A percentile compares a stretch with the other conserved stretches of the same genome.
These are phyloP conservation scores for Huso huso DNA, from an alignment of 2,797 vertebrate genomes.

Conservation along the genomic window DNA sequence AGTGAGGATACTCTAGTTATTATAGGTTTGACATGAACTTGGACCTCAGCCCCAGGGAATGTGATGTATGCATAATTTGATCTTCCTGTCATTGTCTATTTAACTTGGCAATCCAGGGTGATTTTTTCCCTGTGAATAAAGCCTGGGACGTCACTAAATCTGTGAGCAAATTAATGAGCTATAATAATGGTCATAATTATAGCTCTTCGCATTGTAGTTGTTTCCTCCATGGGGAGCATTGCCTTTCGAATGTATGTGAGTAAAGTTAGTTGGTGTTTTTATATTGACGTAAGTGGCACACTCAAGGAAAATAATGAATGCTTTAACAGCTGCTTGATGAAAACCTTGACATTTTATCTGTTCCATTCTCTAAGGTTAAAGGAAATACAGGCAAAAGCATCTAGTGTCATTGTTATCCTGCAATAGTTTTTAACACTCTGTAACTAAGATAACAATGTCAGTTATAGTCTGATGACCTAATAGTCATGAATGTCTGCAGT, in stretches of 20 bases:
- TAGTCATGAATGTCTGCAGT: too few relatives aligned
- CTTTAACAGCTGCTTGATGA: conserved; percentile 68
- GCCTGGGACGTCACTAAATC: conserved; percentile 68
- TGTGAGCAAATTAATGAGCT: conserved; percentile 72
- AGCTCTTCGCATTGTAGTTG: conserved; percentile 54
- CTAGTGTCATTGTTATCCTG: conserved; percentile 22
- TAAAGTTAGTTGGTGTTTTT: conserved; percentile 49
- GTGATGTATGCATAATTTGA: conserved; percentile 95
- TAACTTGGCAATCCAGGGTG: conserved; percentile 67
- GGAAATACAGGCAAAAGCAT: conserved; percentile 67
- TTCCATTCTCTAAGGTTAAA: conserved; percentile 63
- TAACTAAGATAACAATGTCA: too few relatives aligned
- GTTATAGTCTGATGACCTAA: too few relatives aligned
- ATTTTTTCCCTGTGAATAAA: conserved; percentile 66
- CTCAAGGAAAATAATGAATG: conserved; percentile 48
- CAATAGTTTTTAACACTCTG: conserved; percentile 32
- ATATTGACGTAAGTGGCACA: conserved; percentile 55
- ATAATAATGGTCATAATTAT: conserved; percentile 75
- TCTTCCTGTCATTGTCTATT: conserved; percentile 98
- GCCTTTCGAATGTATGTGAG: conserved; percentile 56
- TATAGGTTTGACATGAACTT: conserved; percentile 95
- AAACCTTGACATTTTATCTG: conserved; percentile 69
- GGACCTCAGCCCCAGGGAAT: conserved; percentile 75
- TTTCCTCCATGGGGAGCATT: conserved; percentile 48
- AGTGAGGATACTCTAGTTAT: conserved; percentile 83